Conservation (phyloP, 2,888 invertebrate genomes). For the Chalcis sispes region DNA sequence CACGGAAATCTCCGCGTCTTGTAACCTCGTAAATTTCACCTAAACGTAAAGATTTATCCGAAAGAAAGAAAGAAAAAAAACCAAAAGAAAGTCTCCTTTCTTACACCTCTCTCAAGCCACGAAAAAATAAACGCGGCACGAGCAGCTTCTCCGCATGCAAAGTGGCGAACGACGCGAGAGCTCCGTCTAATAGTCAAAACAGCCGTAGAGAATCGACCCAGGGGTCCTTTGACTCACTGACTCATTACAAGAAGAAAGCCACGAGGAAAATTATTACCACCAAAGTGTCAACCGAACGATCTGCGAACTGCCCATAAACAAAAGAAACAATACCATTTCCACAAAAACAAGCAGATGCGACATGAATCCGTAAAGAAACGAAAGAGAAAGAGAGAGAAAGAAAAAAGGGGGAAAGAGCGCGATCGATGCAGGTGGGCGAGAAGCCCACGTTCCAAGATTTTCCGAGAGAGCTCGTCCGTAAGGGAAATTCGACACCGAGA, state of each 20-base stretch:
- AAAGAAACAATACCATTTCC: constrained; percentile 2
- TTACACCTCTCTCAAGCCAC: constrained; percentile 11
- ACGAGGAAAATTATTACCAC: not conserved
- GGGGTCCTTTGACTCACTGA: constrained; percentile 29
- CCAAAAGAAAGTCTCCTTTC: constrained; percentile 30
- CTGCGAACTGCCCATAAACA: constrained; percentile 39
- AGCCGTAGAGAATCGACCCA: too few species aligned
- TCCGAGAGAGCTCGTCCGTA: constrained; percentile 1
- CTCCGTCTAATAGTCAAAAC: constrained; percentile 32
- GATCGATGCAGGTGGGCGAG: constrained; percentile 37
- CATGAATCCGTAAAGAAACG: not conserved
- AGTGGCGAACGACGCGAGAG: not conserved
- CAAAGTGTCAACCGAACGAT: constrained; percentile 32
- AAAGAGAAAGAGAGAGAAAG: not conserved
- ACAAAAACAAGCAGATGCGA: not conserved
- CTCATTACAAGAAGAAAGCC: constrained; percentile 43
- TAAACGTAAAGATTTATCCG: constrained; percentile 9
- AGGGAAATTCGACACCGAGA: constrained; percentile 33
- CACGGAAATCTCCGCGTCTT: not conserved
- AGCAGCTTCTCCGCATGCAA: constrained; percentile 22
- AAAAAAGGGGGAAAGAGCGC: too few species aligned
- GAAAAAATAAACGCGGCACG: constrained; percentile 24
- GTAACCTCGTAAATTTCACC: constrained; percentile 44
- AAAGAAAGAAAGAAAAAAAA: not conserved
- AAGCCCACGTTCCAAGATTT: constrained; percentile 32